Conservation (phyloP, 2,888 invertebrate genomes). For the Lochmaea capreae region DNA sequence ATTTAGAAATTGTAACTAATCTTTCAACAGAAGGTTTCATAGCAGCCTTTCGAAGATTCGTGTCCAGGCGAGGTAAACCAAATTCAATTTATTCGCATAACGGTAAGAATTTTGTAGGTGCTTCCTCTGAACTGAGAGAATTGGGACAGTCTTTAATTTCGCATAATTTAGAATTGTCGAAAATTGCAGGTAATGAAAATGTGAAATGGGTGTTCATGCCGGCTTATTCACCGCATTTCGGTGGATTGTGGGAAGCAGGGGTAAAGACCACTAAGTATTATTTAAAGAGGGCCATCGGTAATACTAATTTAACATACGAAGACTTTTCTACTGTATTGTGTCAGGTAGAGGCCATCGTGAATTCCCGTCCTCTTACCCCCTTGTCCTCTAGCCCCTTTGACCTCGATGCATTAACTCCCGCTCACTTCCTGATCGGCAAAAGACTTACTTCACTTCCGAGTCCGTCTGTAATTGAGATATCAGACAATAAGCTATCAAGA, state of each 20-base stretch:
- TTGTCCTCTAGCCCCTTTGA: slow-evolving; percentile 11
- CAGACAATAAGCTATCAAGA: neutral
- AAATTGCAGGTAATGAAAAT: no score
- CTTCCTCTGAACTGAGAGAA: no score
- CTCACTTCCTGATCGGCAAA: slow-evolving; percentile 20
- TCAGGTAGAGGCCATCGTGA: slow-evolving; percentile 6
- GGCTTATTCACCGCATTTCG: neutral
- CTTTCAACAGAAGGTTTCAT: no score
- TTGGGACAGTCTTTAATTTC: no score
- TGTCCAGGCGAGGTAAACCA: no score
- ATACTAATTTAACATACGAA: neutral
- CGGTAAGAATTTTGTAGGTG: no score
- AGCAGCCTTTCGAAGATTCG: no score
- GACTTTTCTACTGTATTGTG: neutral
- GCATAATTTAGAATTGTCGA: no score
- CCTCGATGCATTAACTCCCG: slow-evolving; percentile 11
- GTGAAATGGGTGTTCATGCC: no score
- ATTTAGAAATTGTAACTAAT: no score
- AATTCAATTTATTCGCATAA: no score
- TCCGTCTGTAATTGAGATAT: neutral
- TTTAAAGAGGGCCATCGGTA: neutral
- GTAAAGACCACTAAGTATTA: neutral
- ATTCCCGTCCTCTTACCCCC: slow-evolving; percentile 13
- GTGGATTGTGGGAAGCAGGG: neutral
- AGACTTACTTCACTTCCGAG: slow-evolving; percentile 4